Evolutionary conservation across 2,113 vertebrate genomes (phyloP).

Genomic region (Diadophis punctatus): DNA sequence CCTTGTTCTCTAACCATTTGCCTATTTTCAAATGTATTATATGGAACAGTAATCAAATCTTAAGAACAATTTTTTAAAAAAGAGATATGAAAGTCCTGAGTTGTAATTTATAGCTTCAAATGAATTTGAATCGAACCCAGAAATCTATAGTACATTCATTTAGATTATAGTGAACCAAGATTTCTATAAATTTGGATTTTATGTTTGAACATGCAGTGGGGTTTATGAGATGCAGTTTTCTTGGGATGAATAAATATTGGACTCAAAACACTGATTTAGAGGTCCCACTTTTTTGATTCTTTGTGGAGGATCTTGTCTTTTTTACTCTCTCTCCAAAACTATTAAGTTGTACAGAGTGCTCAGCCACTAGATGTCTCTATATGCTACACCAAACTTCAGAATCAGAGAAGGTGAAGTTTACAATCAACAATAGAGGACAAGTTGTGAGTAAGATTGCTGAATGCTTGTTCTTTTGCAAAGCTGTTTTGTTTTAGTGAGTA

Average conservation of each 20-base stretch:
- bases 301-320: neutral
- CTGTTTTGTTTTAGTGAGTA: neutral
- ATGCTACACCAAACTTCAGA: neutral
- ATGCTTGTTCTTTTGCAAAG: neutral
- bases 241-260: neutral
- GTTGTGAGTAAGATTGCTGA: neutral
- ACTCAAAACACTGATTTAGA: neutral
- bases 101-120: neutral
- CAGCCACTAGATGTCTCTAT: constrained; percentile 19
- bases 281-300: neutral
- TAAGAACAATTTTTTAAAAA: neutral
- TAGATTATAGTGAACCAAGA: neutral
- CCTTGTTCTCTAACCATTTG: neutral
- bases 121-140: neutral
- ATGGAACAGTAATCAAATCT: neutral
- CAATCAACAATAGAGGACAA: neutral
- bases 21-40: neutral
- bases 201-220: neutral
- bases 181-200: neutral
- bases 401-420: neutral
- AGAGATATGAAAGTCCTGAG: neutral
- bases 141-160: neutral
- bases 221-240: neutral
- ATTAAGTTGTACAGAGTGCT: neutral
- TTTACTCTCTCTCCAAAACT: neutral